Evolutionary conservation across 2,797 vertebrate genomes (phyloP).

Genomic region (Hypotaenidia philippensis): DNA sequence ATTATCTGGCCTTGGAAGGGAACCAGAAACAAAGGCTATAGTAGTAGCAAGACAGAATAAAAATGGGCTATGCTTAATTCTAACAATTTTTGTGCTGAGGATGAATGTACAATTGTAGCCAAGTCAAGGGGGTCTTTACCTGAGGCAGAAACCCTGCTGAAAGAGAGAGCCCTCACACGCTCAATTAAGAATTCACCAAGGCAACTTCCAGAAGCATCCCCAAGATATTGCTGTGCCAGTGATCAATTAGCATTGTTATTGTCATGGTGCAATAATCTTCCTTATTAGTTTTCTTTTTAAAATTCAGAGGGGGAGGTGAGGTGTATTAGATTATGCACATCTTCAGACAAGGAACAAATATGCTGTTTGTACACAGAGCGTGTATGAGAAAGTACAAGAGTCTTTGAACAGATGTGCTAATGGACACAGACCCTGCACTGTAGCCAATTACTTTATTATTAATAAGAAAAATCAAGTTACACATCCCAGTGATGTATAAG

Average conservation of each 20-base stretch:
- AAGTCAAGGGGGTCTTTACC: background rate
- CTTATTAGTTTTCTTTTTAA: conserved; percentile 31
- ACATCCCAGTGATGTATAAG: background rate
- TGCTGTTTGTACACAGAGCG: accelerated
- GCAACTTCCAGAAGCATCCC: background rate
- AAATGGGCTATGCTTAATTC: background rate
- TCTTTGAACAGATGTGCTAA: background rate
- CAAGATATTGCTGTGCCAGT: accelerated
- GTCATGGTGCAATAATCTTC: background rate
- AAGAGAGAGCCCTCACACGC: background rate
- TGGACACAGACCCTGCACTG: background rate
- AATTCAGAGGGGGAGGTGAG: background rate
- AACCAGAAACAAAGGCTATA: background rate
- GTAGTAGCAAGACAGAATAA: background rate
- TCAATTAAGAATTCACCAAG: background rate
- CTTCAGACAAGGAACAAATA: background rate
- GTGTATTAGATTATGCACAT: background rate
- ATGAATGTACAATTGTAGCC: background rate
- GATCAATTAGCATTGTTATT: conserved; percentile 9
- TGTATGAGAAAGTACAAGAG: background rate
- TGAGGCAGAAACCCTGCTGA: background rate
- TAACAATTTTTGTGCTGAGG: background rate
- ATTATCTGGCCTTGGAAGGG: accelerated
- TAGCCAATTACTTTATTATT: background rate
- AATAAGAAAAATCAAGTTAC: background rate